Evolutionary conservation across 2,888 invertebrate species (phyloP).

Genomic region (Cerceris ruficornis): DNA sequence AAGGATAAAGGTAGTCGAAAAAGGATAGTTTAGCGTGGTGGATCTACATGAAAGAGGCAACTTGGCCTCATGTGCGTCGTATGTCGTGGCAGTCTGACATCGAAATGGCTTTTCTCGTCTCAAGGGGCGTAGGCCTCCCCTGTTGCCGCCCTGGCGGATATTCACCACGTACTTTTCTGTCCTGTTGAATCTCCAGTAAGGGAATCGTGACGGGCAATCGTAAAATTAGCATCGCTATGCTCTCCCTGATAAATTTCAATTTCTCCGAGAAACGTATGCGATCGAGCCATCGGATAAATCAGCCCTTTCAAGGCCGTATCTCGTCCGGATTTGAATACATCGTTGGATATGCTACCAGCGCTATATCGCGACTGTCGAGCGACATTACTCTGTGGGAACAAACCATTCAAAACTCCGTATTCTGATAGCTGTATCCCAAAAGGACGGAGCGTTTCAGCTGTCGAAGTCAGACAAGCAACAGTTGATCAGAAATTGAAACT

Average conservation of each 20-base stretch:
- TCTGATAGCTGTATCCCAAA: too few relatives aligned
- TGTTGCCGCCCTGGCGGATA: constrained; percentile 9
- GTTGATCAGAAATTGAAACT: too few relatives aligned
- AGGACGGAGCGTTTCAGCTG: too few relatives aligned
- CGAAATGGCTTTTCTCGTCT: constrained; percentile 53
- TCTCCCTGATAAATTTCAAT: neutral
- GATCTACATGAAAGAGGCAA: constrained; percentile 39
- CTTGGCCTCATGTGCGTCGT: constrained; percentile 56
- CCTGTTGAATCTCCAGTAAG: constrained; percentile 13
- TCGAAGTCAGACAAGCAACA: too few relatives aligned
- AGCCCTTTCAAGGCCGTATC: neutral
- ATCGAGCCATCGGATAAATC: neutral
- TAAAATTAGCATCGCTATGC: constrained; percentile 23
- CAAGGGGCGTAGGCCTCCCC: constrained; percentile 1
- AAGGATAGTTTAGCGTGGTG: constrained; percentile 12
- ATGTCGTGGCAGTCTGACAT: constrained; percentile 44
- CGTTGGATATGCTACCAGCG: neutral
- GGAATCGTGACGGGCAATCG: constrained; percentile 5
- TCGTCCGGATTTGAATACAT: too few relatives aligned
- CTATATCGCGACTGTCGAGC: neutral
- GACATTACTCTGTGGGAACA: too few relatives aligned
- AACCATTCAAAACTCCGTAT: too few relatives aligned
- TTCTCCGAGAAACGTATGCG: neutral
- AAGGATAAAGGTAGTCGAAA: constrained; percentile 27
- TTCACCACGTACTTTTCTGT: constrained; percentile 5